A percentile compares a stretch with the other conserved stretches of the same genome.
phyloP scores from a whole-genome alignment of 2,113 vertebrate species.

The Himantopus leucocephalus region DNA sequence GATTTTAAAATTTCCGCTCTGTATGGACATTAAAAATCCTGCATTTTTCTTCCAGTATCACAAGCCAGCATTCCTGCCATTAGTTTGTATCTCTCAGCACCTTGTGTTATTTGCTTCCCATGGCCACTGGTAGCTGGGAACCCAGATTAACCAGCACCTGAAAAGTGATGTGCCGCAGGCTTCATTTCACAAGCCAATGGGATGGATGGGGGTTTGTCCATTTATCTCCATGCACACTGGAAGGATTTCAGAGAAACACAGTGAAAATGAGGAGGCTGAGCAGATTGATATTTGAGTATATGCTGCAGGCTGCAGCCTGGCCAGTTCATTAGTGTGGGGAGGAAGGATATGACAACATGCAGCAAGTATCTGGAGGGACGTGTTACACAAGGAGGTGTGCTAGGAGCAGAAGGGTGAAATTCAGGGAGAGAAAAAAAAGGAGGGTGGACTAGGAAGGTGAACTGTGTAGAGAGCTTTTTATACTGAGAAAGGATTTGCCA shows the following conservation, averaged over 20 bases:
- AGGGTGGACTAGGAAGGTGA: not conserved
- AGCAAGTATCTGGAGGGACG: slow-evolving; percentile 8
- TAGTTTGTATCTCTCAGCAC: slow-evolving; percentile 24
- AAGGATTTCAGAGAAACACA: slow-evolving; percentile 46
- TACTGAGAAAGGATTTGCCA: not conserved
- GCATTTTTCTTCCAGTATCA: slow-evolving; percentile 29
- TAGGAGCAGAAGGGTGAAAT: not conserved
- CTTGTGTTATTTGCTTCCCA: not conserved
- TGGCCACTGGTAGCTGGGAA: not conserved
- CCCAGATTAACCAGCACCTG: slow-evolving; percentile 1
- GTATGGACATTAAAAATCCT: slow-evolving; percentile 9
- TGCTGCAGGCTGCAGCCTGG: slow-evolving; percentile 24
- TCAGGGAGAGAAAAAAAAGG: not conserved
- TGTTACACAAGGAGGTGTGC: slow-evolving; percentile 11
- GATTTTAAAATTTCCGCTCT: slow-evolving; percentile 38
- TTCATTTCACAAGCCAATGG: not conserved
- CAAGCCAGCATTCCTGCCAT: not conserved
- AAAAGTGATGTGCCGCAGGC: not conserved
- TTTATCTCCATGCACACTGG: not conserved
- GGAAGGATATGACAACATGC: slow-evolving; percentile 48
- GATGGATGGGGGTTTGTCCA: not conserved
- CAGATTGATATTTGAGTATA: slow-evolving; percentile 8
- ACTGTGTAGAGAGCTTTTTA: not conserved
- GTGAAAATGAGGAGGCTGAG: slow-evolving; percentile 15
- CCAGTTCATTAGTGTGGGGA: not conserved